Percentiles rank a stretch among this genome's conserved stretches.
These are phyloP conservation scores for Metacarcinus magister DNA, from an alignment of 2,888 invertebrate species.

Conservation along the genomic window DNA sequence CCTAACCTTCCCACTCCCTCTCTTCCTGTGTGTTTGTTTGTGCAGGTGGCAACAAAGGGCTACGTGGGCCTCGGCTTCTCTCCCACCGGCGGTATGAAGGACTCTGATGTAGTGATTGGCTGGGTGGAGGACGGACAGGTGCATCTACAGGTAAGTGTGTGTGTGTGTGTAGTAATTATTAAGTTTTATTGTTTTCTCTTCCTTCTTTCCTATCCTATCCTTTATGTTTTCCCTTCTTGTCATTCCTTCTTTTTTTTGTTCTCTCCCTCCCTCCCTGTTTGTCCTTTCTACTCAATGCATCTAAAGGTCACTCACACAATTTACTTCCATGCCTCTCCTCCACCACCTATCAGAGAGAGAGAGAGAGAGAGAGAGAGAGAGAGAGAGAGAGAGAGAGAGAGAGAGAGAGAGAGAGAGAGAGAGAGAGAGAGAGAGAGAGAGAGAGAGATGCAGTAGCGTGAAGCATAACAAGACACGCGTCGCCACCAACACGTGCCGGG, in stretches of 20 bases:
- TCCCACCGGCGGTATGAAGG: slow-evolving; percentile 91
- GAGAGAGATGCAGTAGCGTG: not conserved
- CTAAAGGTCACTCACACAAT: not conserved
- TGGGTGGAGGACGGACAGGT: slow-evolving; percentile 89
- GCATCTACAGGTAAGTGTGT: slow-evolving; percentile 26
- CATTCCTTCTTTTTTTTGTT: not conserved
- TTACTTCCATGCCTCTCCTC: not conserved
- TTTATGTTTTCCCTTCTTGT: not conserved
- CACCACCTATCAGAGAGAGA: no score
- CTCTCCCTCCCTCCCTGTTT: not conserved
- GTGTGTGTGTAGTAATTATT: not conserved
- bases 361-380: no score
- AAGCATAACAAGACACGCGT: slow-evolving; percentile 26
- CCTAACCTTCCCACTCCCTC: not conserved
- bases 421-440: slow-evolving; percentile 26
- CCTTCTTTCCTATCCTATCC: slow-evolving; percentile 12
- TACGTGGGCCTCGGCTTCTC: slow-evolving; percentile 95
- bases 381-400: slow-evolving; percentile 1
- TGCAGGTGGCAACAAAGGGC: slow-evolving; percentile 88
- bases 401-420: slow-evolving; percentile 7
- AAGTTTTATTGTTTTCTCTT: not conserved
- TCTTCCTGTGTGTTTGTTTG: not conserved
- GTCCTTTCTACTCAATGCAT: not conserved
- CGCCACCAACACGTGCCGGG: not conserved
- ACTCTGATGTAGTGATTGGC: slow-evolving; percentile 94